phyloP scores from a whole-genome alignment of 1,140 invertebrate genomes.

The Pseudomyrmex pallidus region DNA sequence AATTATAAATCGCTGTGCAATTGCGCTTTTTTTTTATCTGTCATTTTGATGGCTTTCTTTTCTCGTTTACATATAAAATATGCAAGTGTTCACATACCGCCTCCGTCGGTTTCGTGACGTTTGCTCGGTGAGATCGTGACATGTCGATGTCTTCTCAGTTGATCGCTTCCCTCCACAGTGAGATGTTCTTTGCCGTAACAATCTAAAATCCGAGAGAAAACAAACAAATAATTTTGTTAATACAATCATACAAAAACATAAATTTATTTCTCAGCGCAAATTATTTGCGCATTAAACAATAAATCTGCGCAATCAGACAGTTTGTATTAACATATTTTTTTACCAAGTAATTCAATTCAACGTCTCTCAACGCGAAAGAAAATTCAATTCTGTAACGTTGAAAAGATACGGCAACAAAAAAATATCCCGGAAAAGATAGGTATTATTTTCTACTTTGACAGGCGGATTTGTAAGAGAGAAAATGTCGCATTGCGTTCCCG shows the following conservation, averaged over 20 bases:
- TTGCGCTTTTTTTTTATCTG: conserved; percentile 12
- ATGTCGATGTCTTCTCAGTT: conserved; percentile 78
- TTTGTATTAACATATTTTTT: no score
- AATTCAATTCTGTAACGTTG: neutral
- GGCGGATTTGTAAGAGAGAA: conserved; percentile 20
- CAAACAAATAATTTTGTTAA: neutral
- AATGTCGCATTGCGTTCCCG: conserved; percentile 6
- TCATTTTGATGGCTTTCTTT: neutral
- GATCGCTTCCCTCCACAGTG: conserved; percentile 80
- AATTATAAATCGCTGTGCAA: conserved; percentile 4
- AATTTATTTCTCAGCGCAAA: conserved; percentile 36
- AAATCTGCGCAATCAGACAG: neutral
- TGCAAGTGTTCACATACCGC: conserved; percentile 68
- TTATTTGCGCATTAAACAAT: conserved; percentile 12
- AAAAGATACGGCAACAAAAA: neutral
- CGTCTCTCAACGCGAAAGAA: neutral
- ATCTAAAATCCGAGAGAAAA: neutral
- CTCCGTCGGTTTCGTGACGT: conserved; percentile 74
- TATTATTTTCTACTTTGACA: neutral
- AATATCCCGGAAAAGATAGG: neutral
- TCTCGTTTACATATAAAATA: neutral
- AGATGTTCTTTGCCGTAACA: conserved; percentile 26
- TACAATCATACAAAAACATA: no score
- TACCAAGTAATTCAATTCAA: no score
- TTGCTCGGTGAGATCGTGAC: conserved; percentile 74